Base-by-base conservation (phyloP, 2,113 vertebrate species). In the Rostratula benghalensis region DNA sequence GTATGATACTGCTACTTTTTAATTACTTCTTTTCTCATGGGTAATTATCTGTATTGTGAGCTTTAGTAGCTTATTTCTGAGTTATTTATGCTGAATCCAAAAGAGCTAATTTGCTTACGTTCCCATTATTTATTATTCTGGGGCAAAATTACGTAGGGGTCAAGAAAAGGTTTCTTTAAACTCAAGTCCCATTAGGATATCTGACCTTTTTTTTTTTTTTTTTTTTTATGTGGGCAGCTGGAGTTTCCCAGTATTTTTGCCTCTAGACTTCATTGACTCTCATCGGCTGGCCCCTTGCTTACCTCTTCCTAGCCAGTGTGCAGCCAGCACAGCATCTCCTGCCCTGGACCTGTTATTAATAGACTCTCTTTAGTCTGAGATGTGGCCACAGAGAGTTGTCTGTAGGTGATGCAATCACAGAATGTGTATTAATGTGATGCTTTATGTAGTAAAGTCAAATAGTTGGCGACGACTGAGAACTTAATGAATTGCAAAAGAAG, bases 401-500 rank as follows among this genome's bases (percentile, higher is more conserved):
- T 75, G 48, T 59, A 76, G 74, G 54, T 94, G 86, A 80, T 83
- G 30, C 31, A 24, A 68, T 35, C 67, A 31, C 80, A 86, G 31
- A 61, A 65, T 9, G 24, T 24, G 43, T 37, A 13, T 68, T 78
- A 46, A 69, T 25, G 43, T 2, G 8, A 28, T 75, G 45, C 61
- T 89, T 79, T 60, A 39, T 0, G 0, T 70, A 23, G 39, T 20
- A 15, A 75, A 81, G 56, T 71, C 18, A 41, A 59, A 31, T 54
- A 79, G 33, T 75, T 92, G 88, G 83, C 94, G 73, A 8, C 0
- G 1, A 6, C 39, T 41, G 39, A 63, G 87, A 46, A 59, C 45
- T 82, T 90, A 83, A 89, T 96, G 92, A 92, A 95, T 94, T 93
- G 92, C 92, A 83, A 75, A 94, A 71, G 88, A 94, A 95, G 51